A percentile compares a stretch with the other conserved stretches of the same genome.
phyloP scores from a whole-genome alignment of 2,888 invertebrate genomes.

The Encarsia formosa region DNA sequence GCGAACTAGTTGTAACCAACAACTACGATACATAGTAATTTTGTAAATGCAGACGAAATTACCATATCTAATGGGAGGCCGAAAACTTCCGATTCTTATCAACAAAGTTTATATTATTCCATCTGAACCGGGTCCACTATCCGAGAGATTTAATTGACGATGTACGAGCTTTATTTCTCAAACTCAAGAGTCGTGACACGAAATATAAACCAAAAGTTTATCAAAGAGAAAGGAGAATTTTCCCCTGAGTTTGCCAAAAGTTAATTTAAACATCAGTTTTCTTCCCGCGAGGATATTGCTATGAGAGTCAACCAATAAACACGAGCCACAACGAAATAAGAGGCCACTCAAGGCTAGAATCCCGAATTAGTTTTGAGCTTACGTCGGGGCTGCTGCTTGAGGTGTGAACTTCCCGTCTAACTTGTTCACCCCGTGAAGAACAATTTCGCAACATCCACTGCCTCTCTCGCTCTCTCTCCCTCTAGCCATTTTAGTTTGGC shows the following conservation, averaged over 20 bases:
- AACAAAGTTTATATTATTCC: too few species aligned
- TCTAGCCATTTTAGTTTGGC: constrained; percentile 23
- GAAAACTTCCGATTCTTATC: too few species aligned
- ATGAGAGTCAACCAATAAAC: constrained; percentile 35
- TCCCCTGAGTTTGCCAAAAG: constrained; percentile 14
- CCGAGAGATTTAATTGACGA: too few species aligned
- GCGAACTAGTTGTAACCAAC: too few species aligned
- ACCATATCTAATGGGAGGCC: too few species aligned
- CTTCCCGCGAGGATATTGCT: too few species aligned
- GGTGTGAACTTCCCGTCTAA: constrained; percentile 44
- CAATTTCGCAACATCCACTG: constrained; percentile 44
- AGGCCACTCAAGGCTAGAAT: constrained; percentile 42
- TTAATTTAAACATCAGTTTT: constrained; percentile 30
- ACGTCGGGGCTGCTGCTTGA: constrained; percentile 42
- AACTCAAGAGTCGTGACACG: too few species aligned
- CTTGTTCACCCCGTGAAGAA: constrained; percentile 41
- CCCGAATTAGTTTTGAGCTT: constrained; percentile 43
- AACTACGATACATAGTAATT: too few species aligned
- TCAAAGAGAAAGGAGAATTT: neutral
- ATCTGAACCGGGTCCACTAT: too few species aligned
- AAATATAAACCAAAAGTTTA: too few species aligned
- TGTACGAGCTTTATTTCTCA: too few species aligned
- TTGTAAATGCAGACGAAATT: too few species aligned
- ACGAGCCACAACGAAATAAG: constrained; percentile 39
- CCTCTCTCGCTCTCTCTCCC: constrained; percentile 20